Evolutionary conservation across 2,797 vertebrate species (phyloP), one percentile per base, ranked within the genome.

Genomic region (Sebastiscus tertius): DNA sequence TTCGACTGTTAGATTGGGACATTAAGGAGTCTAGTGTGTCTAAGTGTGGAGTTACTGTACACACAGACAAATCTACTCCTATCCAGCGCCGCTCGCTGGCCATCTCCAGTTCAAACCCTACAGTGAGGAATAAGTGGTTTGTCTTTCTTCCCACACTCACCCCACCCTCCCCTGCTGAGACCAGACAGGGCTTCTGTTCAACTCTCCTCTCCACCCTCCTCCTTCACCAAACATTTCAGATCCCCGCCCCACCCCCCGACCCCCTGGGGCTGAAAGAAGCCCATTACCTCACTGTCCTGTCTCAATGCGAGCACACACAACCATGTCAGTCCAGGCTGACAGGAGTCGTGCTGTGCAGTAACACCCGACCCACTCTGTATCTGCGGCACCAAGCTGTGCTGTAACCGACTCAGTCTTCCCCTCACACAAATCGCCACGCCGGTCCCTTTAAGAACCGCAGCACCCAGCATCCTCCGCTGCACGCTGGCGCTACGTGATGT

Each of bases 371-470:
- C 77, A 55, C 82, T 90, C 88, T 80, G 72, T 80, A 80, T 91
- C 77, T 78, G 42, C 72, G 84, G 91, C 89, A 87, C 91, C 93
- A 90, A 82, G 90, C 93, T 94, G 93, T 90, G 93, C 83, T 75
- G 0, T 78, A 87, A 89, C 91, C 34, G 31, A 83, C 87, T 85
- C 86, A 77, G 81, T 80, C 79, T 89, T 83, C 81, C 81, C 75
- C 75, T 81, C 79, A 29, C 79, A 29, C 72, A 81, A 83, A 74
- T 46, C 49, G 14, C 79, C 87, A 86, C 61, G 22, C 61, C 90
- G 90, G 94, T 72, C 90, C 91, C 93, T 96, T 95, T 94, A 95
- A 95, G 94, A 95, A 85, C 76, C 81, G 80, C 90, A 90, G 89
- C 90, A 90, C 88, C 94, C 91, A 83, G 92, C 88, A 91, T 94